These are phyloP conservation scores for Caenorhabditis tropicalis DNA, from an alignment of 1,140 invertebrate species.

Conservation along the genomic window DNA sequence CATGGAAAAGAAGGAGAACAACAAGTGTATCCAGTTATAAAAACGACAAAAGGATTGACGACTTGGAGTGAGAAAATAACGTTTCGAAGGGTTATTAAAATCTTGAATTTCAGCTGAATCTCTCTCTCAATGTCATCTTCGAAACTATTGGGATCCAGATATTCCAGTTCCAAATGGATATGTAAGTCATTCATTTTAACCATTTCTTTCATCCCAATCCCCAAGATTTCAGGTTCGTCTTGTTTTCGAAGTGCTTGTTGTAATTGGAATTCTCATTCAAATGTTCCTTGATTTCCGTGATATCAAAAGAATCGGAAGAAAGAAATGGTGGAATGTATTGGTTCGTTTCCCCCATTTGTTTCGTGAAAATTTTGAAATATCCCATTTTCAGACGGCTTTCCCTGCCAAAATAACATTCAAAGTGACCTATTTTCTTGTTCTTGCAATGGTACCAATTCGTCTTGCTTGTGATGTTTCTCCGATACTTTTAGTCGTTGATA, in stretches of 20 bases:
- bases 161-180: background rate
- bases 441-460: slow-evolving; percentile 83
- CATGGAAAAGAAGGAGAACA: background rate
- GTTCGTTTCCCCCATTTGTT: background rate
- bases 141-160: slow-evolving; percentile 39
- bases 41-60: background rate
- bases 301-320: slow-evolving; percentile 64
- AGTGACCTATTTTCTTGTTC: slow-evolving; percentile 85
- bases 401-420: slow-evolving; percentile 90
- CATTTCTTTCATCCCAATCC: too few relatives aligned
- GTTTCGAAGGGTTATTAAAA: background rate
- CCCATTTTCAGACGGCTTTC: slow-evolving; percentile 80
- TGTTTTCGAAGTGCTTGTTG: slow-evolving; percentile 48
- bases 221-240: slow-evolving; percentile 52
- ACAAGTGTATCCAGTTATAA: background rate
- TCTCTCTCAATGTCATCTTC: slow-evolving; percentile 48
- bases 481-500: slow-evolving; percentile 77
- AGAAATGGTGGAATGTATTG: slow-evolving; percentile 51
- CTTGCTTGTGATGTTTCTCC: slow-evolving; percentile 80
- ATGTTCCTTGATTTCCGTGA: slow-evolving; percentile 61
- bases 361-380: background rate
- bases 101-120: background rate
- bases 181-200: background rate
- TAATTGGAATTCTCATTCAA: slow-evolving; percentile 55
- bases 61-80: background rate